Conservation (phyloP, 2,888 invertebrate species). For the Drosophila subsilvestris region DNA sequence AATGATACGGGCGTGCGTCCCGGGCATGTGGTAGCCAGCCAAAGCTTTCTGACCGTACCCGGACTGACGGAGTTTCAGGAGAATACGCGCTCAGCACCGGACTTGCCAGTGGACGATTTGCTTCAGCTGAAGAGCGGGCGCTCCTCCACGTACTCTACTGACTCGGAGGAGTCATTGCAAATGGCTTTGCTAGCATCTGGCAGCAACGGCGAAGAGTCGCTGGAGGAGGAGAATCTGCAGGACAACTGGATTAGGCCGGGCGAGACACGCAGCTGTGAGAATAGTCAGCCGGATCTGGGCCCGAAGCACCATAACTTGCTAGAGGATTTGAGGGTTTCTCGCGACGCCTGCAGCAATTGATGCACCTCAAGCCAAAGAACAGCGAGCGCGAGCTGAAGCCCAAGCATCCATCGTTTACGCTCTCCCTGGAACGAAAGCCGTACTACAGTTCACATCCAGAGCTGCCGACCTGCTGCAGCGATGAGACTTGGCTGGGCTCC, state of each 20-base stretch:
- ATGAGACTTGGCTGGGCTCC: conserved; percentile 27
- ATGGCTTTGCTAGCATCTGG: conserved; percentile 42
- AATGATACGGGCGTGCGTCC: conserved; percentile 70
- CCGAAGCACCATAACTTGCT: conserved; percentile 72
- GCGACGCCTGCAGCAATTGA: conserved; percentile 68
- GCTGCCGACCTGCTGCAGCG: conserved; percentile 52
- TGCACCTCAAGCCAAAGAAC: conserved; percentile 55
- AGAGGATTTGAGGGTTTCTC: conserved; percentile 79
- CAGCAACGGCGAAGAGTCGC: conserved; percentile 29
- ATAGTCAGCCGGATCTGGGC: conserved; percentile 69
- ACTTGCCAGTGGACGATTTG: conserved; percentile 58
- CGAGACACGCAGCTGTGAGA: conserved; percentile 73
- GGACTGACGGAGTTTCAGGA: conserved; percentile 61
- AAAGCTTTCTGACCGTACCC: conserved; percentile 53
- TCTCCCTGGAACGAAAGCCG: conserved; percentile 60
- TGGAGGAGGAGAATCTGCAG: conserved; percentile 56
- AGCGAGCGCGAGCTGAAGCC: conserved; percentile 8
- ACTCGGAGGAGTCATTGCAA: conserved; percentile 64
- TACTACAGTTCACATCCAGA: conserved; percentile 82
- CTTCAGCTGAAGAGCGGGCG: conserved; percentile 1
- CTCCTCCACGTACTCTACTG: conserved; percentile 60
- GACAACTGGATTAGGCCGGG: conserved; percentile 83
- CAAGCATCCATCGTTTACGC: conserved; percentile 33
- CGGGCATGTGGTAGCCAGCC: conserved; percentile 34
- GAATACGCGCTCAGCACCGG: conserved; percentile 74